Evolutionary conservation across 2,797 vertebrate species (phyloP), one percentile per base, ranked within the genome.

Genomic region (Limosa lapponica): DNA sequence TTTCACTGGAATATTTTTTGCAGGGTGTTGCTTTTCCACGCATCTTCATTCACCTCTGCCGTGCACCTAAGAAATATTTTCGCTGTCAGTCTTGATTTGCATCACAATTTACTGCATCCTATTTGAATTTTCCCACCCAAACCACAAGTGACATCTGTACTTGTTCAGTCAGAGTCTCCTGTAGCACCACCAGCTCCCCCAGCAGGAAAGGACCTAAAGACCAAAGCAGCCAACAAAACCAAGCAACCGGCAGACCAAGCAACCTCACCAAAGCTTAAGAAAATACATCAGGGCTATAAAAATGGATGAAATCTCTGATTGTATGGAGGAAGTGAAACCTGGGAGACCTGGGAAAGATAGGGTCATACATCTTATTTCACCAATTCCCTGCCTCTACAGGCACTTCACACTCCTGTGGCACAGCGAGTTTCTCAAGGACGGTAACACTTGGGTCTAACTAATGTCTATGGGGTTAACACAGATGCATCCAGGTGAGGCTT

Each of bases 11-110:
- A 24, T 34, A 39, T 34, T 57, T 55, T 64, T 34, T 34, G n/a
- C 4, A 18, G 14, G 0, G 1, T 13, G 24, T 25, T 41, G 30
- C 41, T 84, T 57, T 55, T 77, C 57, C 64, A 49, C 0, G 0
- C 27, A 6, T 24, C 23, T 32, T 48, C n/a, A 8, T 34, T 43
- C 17, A 34, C 54, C 65, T 55, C 69, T 2, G 1, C n/a, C 23
- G 14, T 5, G 46, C 46, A 28, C 46, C 59, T 27, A 34, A 59
- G 59, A 36, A 39, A 9, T 8, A 20, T 36, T 55, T 54, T 17
- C 15, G 6, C 59, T 2, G 16, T 27, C 25, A 36, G 44, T 10
- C 16, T 27, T 27, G n/a, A 57, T 32, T 59, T 57, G 25, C 51
- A 65, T 16, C 69, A 34, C 39, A 16, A 19, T 36, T 37, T 73